Evolutionary conservation across 2,888 invertebrate genomes (phyloP).

Genomic region (Epistrophe eligans): DNA sequence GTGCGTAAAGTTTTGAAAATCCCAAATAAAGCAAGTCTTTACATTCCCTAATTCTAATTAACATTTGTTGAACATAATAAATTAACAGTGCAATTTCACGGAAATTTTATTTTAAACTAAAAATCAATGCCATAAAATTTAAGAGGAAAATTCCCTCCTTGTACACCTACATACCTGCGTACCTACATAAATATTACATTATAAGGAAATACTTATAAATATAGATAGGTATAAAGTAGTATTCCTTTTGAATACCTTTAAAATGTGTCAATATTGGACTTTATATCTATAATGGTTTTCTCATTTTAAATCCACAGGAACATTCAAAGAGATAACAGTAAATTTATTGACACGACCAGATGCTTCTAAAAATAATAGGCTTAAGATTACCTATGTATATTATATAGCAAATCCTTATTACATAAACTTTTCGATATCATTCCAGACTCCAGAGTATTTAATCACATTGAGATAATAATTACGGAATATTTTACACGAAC

Average conservation of each 20-base stretch:
- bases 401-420: constrained; percentile 5
- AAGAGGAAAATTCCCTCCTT: not conserved
- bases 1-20: too few species aligned
- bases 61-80: too few species aligned
- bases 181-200: too few species aligned
- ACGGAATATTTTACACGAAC: constrained; percentile 5
- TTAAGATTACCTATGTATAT: not conserved
- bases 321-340: constrained; percentile 9
- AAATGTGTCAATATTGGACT: not conserved
- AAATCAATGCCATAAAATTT: too few species aligned
- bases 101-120: too few species aligned
- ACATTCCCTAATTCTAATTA: too few species aligned
- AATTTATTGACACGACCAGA: constrained; percentile 19
- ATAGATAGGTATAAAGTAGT: not conserved
- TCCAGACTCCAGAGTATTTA: constrained; percentile 2
- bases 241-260: not conserved
- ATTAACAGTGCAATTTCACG: too few species aligned
- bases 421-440: constrained; percentile 15
- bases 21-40: too few species aligned
- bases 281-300: not conserved
- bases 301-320: not conserved
- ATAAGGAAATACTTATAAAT: too few species aligned
- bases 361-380: constrained; percentile 2
- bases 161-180: too few species aligned
- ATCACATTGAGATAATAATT: constrained; percentile 4